These are phyloP conservation scores for Oreortyx pictus DNA, from an alignment of 2,797 vertebrate genomes.

Conservation along the genomic window DNA sequence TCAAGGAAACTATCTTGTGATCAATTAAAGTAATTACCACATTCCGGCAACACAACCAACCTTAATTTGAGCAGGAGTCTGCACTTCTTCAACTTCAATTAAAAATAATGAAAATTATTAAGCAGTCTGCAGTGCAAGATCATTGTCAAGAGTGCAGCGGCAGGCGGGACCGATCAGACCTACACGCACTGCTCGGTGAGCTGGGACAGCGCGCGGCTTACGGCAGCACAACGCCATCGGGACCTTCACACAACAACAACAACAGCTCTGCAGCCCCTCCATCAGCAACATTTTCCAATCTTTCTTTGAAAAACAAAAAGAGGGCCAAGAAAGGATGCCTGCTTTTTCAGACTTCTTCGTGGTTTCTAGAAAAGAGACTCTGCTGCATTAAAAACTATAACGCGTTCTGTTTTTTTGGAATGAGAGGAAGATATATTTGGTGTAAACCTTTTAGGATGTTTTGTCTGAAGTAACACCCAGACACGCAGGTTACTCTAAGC, in stretches of 20 bases:
- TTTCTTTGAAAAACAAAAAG: neutral
- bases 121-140: slow-evolving; percentile 85
- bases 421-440: neutral
- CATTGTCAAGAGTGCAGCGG: slow-evolving; percentile 80
- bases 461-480: neutral
- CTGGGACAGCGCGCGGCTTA: slow-evolving; percentile 27
- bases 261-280: neutral
- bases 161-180: slow-evolving; percentile 72
- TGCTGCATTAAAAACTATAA: neutral
- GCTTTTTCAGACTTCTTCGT: neutral
- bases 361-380: neutral
- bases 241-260: neutral
- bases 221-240: neutral
- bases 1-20: slow-evolving; percentile 96
- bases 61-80: slow-evolving; percentile 92
- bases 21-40: slow-evolving; percentile 99
- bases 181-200: slow-evolving; percentile 57
- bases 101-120: slow-evolving; percentile 92
- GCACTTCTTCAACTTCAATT: slow-evolving; percentile 94
- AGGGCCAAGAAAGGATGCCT: neutral
- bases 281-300: neutral
- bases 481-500: neutral
- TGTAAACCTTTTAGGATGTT: neutral
- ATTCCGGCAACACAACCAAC: slow-evolving; percentile 98
- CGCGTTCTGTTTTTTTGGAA: neutral